Evolutionary conservation across 2,797 vertebrate genomes (phyloP), one percentile per base, ranked within the genome.

Genomic region (Diplodus sargus): DNA sequence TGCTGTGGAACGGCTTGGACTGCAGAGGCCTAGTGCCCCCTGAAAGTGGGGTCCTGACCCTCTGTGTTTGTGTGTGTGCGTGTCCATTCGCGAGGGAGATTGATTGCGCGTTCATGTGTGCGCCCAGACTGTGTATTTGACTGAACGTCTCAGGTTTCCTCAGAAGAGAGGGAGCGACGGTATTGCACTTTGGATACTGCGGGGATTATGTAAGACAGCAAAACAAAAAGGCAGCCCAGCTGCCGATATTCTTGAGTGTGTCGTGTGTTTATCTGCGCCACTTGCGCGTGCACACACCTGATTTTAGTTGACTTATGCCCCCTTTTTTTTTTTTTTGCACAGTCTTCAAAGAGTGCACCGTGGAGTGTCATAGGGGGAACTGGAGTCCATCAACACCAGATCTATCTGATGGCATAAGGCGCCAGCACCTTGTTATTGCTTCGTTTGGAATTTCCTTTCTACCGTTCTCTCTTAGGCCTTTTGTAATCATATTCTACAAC

Each of bases 251-350:
- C 67, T 79, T 48, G 78, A 61, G 65, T 47, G 74, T 76, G 78
- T 69, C 68, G 57, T 63, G 69, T 84, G 87, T 88, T 82, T 85
- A 76, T 87, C 49, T 20, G 73, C 25, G 13, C 61, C 30, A 43
- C 70, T 78, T 72, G 68, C 15, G 48, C 30, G 22, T 54, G 74
- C 75, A 64, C 87, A 87, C 92, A 88, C 89, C 88, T 91, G 91
- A 92, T 87, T 92, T 86, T 75, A 87, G 81, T 93, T 92, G 91
- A 91, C 90, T 86, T 93, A 80, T 92, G 89, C 70, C 84, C 84
- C 84, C 56, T 58, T 67, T 28, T 67, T 39, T 28, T 28, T 28
- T 28, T 28, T n/a, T 67, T 76, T 58, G 71, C 60, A 62, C 72
- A 89, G 72, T 30, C 88, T 92, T 92, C 91, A 90, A 92, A 91